Percentiles rank a stretch among this genome's conserved stretches.
These are phyloP conservation scores for Ptychodera flava DNA, from an alignment of 35 echinoderm and acorn worm genomes.

Conservation along the genomic window DNA sequence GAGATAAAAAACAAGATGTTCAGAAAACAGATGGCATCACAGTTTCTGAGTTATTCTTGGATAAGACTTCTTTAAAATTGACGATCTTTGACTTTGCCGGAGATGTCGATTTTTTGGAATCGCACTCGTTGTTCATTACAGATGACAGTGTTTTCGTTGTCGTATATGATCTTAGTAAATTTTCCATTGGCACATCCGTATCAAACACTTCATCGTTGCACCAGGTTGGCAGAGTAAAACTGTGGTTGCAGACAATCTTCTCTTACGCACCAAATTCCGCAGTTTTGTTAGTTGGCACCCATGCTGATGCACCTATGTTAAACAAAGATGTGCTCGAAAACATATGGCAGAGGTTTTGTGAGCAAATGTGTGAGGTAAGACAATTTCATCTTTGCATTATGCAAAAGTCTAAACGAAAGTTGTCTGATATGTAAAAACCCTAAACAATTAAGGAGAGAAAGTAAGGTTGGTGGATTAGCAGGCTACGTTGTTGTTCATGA, in stretches of 20 bases:
- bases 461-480: neutral
- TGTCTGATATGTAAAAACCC: neutral
- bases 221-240: neutral
- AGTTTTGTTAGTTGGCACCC: neutral
- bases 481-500: neutral
- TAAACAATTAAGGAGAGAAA: neutral
- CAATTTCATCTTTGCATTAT: neutral
- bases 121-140: neutral
- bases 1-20: neutral
- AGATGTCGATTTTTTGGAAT: neutral
- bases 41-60: neutral
- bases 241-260: neutral
- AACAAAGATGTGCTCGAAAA: neutral
- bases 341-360: neutral
- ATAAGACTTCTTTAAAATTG: neutral
- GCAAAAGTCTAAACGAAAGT: neutral
- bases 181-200: neutral
- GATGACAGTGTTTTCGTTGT: neutral
- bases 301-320: neutral
- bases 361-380: neutral
- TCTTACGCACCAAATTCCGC: neutral
- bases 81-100: neutral
- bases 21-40: neutral
- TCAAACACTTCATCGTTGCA: neutral
- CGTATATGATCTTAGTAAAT: neutral